Conservation (phyloP, 2,888 invertebrate species). For the Synergus japonicus region DNA sequence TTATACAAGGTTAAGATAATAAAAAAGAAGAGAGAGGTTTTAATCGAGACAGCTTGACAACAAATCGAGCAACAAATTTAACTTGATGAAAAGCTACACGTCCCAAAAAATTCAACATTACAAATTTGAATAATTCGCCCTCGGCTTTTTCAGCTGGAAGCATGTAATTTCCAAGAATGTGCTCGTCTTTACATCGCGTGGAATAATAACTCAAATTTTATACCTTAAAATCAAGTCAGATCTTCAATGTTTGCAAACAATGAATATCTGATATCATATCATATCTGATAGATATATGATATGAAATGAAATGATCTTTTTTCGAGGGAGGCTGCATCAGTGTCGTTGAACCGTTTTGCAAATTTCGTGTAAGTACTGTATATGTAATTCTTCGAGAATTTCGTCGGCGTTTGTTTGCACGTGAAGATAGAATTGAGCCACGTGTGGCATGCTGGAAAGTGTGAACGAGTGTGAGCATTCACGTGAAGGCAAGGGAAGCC, state of each 20-base stretch:
- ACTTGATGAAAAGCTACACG: neutral
- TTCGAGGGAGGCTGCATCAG: neutral
- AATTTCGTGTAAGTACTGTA: neutral
- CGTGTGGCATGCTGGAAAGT: slow-evolving; percentile 19
- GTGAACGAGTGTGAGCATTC: slow-evolving; percentile 27
- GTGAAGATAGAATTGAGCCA: neutral
- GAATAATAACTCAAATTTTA: neutral
- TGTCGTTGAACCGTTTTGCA: neutral
- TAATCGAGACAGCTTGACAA: neutral
- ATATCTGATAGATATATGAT: neutral
- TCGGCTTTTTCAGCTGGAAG: slow-evolving; percentile 2
- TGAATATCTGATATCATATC: too few relatives aligned
- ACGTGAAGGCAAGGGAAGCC: slow-evolving; percentile 19
- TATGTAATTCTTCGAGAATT: neutral
- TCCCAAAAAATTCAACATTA: neutral
- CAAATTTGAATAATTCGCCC: slow-evolving; percentile 10
- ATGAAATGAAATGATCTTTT: neutral
- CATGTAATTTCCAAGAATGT: neutral
- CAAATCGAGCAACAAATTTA: neutral
- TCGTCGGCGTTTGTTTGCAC: neutral
- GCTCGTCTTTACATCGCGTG: slow-evolving; percentile 2
- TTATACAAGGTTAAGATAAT: slow-evolving; percentile 3
- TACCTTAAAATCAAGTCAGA: too few relatives aligned
- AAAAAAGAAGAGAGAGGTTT: neutral
- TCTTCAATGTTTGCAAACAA: neutral